Base-by-base conservation (phyloP, 2,888 invertebrate genomes). In the Ceraclea dissimilis region DNA sequence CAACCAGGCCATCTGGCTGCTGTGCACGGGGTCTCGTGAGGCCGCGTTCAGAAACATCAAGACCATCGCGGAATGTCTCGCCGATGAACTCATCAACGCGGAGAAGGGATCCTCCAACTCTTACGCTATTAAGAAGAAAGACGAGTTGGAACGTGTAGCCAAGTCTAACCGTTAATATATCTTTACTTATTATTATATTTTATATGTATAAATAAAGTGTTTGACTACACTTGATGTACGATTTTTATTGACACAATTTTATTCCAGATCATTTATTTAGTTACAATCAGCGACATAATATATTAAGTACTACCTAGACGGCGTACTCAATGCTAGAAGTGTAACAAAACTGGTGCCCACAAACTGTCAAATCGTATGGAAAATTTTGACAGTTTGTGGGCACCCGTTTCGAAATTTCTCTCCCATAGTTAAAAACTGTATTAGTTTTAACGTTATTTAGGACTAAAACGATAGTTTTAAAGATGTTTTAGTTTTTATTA, bases 51-150 rank as follows among this genome's bases (percentile, higher is more conserved):
- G 99, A 70, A 99, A 99, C 80, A 98, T 99, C 72, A 99, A 99
- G 79, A 97, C 97, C 51, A 99, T 99, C 70, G 98, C 99, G 60
- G 99, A 99, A 76, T 99, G 99, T 76, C 83, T 99, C 68, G 98
- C 99, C 71, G 99, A 99, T 82, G 99, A 99, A 77, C 86, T 99
- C 57, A 99, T 99, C 73, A 99, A 99, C 71, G 99, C 99, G 65
- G 97, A 98, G 52, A 99, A 98, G 86, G 99, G 99, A 64, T 99
- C 98, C 62, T 98, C 98, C 62, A 99, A 99, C 81, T 97, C 97
- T 39, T 98, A 99, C 70, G 99, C 99, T 66, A 99, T 99, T 79
- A 99, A 99, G 83, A 99, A 99, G 85, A 99, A 99, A 80, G 99
- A 99, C 76, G 99, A 99, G 81, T 83, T 99, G 77, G 99, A 99